Base-by-base conservation (phyloP, 2,888 invertebrate genomes). In the Platycheirus rosarum region DNA sequence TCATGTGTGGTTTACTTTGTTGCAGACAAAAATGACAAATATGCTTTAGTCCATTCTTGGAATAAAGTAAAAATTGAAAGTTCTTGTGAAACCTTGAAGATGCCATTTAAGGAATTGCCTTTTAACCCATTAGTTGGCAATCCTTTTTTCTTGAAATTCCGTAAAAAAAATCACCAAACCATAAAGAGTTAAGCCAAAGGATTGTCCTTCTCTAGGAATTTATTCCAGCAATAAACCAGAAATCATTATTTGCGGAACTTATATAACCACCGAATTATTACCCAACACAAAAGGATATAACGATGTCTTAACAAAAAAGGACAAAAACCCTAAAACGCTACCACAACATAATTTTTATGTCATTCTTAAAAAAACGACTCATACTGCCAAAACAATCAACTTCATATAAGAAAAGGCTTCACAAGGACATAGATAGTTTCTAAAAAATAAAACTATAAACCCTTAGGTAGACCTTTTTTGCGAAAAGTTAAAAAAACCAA, bases 261-360 rank as follows among this genome's bases (percentile, higher is more conserved):
- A 77, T 77, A 77, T 77, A 82, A 82, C 82, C 82, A 77, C 82
- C 37, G 63, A 62, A 66, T 73, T 66, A 82, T 82, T 82, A 73
- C 57, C 55, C 53, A 66, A 77, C 14, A 82, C 71, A 82, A 82
- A 48, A 57, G 60, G 48, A 37, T 37, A 48, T 57, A 57, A 69
- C 23, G 60, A 63, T 37, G 40, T 8, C 23, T 69, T 14, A 49
- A 48, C 11, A 49, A 40, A 44, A 65, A 55, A 35, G 40, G 42
- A 51, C 71, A 11, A 77, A 77, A 77, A 77, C 77, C 82, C 71
- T 77, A 73, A 82, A 60, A 73, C 63, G 42, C 60, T 77, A 82
- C 82, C 82, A 51, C 82, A 82, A 77, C 77, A 77, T 77, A 62
- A 82, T 71, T 77, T 53, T 63, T 71, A 68, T 66, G 76, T 23